Conservation (phyloP, 2,888 invertebrate genomes). For the Netelia fuscicornis region DNA sequence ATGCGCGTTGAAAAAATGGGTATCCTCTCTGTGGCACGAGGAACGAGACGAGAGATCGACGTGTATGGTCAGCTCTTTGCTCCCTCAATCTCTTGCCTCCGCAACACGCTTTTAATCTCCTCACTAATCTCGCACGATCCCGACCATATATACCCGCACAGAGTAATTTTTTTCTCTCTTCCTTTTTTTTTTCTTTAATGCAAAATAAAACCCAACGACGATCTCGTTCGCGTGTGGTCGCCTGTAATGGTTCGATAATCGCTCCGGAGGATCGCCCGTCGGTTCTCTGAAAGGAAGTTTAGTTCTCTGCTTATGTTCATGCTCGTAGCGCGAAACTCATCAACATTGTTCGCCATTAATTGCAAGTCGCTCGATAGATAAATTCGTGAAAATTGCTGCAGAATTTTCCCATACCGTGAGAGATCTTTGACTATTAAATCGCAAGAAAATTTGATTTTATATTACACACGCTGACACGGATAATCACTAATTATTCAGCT, state of each 20-base stretch:
- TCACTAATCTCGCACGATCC: constrained; percentile 67
- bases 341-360: constrained; percentile 25
- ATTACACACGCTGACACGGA: too few relatives aligned
- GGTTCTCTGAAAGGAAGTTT: constrained; percentile 64
- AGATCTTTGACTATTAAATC: not conserved
- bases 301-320: constrained; percentile 36
- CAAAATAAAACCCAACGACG: constrained; percentile 62
- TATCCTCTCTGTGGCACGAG: constrained; percentile 43
- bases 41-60: constrained; percentile 28
- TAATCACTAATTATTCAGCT: too few relatives aligned
- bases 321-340: constrained; percentile 61
- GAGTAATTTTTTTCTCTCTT: constrained; percentile 24
- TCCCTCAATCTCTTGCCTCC: constrained; percentile 41
- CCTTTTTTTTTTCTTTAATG: constrained; percentile 39
- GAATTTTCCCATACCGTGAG: constrained; percentile 15
- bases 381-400: constrained; percentile 2
- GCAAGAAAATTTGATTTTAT: too few relatives aligned
- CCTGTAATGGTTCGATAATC: constrained; percentile 70
- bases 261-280: constrained; percentile 60
- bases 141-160: constrained; percentile 61
- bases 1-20: constrained; percentile 1
- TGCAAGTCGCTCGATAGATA: constrained; percentile 43
- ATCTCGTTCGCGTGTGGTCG: constrained; percentile 72
- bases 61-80: constrained; percentile 27
- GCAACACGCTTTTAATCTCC: constrained; percentile 71